phyloP scores from a whole-genome alignment of 2,113 vertebrate genomes.

The Uria lomvia region DNA sequence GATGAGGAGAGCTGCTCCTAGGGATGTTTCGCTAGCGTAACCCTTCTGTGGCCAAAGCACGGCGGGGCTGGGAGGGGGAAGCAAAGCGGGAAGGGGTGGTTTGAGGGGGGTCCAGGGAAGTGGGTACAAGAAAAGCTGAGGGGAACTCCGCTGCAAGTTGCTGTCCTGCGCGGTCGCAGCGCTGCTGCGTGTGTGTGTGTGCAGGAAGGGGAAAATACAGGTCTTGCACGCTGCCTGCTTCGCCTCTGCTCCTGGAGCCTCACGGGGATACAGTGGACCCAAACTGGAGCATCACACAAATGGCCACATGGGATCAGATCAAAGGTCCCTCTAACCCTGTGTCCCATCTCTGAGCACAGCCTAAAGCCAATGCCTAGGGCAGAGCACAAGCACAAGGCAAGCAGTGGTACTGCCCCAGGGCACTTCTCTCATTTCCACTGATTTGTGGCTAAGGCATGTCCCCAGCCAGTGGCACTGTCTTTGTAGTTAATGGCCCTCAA shows the following conservation, averaged over 20 bases:
- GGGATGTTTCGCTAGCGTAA: background rate
- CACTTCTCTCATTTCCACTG: background rate
- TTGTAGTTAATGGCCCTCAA: constrained; percentile 38
- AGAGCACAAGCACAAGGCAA: background rate
- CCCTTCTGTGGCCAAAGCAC: background rate
- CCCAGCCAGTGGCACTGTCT: constrained; percentile 1
- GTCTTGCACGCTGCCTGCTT: accelerated
- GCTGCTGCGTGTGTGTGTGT: accelerated
- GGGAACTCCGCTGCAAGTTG: background rate
- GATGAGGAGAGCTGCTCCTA: background rate
- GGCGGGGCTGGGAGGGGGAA: background rate
- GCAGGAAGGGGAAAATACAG: no score
- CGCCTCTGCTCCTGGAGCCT: background rate
- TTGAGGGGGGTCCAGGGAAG: background rate
- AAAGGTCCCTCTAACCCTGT: background rate
- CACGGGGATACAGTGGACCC: background rate
- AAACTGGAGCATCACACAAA: background rate
- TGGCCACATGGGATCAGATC: background rate
- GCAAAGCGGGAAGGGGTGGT: background rate
- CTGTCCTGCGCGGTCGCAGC: background rate
- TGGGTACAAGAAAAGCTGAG: background rate
- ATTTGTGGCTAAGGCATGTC: constrained; percentile 11
- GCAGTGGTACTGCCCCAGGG: background rate
- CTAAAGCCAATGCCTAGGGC: background rate
- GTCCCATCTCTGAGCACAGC: background rate